These are phyloP conservation scores for Pinna nobilis DNA, from an alignment of 1,140 invertebrate genomes.

Conservation along the genomic window DNA sequence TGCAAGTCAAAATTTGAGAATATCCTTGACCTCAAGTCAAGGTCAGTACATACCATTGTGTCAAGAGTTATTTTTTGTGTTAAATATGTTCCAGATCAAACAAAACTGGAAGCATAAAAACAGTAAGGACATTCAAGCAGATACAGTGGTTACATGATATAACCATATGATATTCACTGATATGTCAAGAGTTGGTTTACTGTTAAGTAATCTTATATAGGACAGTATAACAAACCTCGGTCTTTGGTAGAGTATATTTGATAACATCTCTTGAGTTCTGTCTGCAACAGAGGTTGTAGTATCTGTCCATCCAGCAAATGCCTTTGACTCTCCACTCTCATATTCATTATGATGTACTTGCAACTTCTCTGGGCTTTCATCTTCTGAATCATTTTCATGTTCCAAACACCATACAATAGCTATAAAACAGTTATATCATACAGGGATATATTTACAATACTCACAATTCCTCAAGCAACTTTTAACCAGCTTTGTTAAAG, in stretches of 20 bases:
- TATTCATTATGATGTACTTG: conserved; percentile 3
- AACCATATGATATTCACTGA: too few relatives aligned
- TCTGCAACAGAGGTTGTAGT: conserved; percentile 5
- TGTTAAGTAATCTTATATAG: neutral
- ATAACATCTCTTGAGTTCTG: conserved; percentile 1
- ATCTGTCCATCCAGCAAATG: conserved; percentile 12
- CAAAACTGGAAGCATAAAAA: too few relatives aligned
- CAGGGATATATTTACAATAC: neutral
- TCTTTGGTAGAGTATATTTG: neutral
- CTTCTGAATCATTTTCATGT: conserved; percentile 38
- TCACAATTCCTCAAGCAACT: too few relatives aligned
- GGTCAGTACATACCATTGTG: too few relatives aligned
- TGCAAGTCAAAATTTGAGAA: too few relatives aligned
- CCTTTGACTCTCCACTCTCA: neutral
- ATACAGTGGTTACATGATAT: too few relatives aligned
- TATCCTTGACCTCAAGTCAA: too few relatives aligned
- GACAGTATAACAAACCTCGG: neutral
- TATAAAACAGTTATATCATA: conserved; percentile 1
- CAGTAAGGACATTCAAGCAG: too few relatives aligned
- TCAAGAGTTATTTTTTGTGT: too few relatives aligned
- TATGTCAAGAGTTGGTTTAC: too few relatives aligned
- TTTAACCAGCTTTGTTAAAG: too few relatives aligned
- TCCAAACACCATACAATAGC: conserved; percentile 54
- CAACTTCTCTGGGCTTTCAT: neutral
- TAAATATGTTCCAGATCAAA: too few relatives aligned